These are phyloP conservation scores for Aphaenogaster rudis DNA, from an alignment of 1,140 invertebrate genomes.

Conservation along the genomic window DNA sequence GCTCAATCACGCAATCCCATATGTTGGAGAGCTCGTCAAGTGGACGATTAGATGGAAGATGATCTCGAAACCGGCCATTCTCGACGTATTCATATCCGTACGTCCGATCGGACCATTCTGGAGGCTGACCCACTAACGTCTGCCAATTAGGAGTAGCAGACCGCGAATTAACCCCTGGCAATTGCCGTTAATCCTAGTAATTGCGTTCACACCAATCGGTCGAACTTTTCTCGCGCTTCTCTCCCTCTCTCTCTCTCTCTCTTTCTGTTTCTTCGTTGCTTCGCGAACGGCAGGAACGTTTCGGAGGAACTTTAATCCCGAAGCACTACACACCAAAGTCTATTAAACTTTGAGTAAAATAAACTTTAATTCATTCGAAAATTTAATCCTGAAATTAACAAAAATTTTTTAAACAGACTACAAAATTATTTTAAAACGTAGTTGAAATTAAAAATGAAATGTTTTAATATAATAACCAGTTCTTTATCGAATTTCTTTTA, in stretches of 20 bases:
- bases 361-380: constrained; percentile 5
- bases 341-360: constrained; percentile 23
- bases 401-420: constrained; percentile 5
- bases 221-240: constrained; percentile 76
- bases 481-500: neutral
- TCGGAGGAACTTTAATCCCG: constrained; percentile 28
- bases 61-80: constrained; percentile 32
- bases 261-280: neutral
- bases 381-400: constrained; percentile 4
- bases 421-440: neutral
- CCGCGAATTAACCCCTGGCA: constrained; percentile 82
- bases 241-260: neutral
- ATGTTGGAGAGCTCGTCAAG: neutral
- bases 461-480: neutral
- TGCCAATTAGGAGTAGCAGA: constrained; percentile 82
- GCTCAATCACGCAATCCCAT: constrained; percentile 3
- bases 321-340: neutral
- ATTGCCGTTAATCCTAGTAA: constrained; percentile 83
- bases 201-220: constrained; percentile 80
- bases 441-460: neutral
- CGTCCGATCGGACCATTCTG: constrained; percentile 29
- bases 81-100: constrained; percentile 73
- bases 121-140: constrained; percentile 77
- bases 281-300: neutral
- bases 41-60: constrained; percentile 62